phyloP scores from a whole-genome alignment of 2,113 vertebrate genomes.

The Hippolais icterina region DNA sequence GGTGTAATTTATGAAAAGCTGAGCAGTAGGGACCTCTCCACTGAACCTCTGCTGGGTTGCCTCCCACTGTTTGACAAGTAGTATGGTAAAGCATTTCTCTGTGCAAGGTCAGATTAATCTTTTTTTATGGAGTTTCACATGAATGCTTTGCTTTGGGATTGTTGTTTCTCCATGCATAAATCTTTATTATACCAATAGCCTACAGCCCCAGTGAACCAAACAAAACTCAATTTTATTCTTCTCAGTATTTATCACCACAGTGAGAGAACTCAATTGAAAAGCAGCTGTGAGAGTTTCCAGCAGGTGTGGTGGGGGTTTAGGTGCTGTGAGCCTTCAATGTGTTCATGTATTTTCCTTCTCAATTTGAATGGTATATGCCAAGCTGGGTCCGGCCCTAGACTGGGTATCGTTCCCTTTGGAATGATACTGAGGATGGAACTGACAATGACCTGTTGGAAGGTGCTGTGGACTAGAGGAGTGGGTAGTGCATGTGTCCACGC shows the following conservation, averaged over 20 bases:
- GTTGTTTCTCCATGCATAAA: slow-evolving; percentile 52
- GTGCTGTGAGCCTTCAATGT: not conserved
- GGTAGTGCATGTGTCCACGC: not conserved
- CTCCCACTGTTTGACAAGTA: not conserved
- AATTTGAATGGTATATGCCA: not conserved
- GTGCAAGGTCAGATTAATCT: slow-evolving; percentile 14
- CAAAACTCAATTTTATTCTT: slow-evolving; percentile 33
- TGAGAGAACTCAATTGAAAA: not conserved
- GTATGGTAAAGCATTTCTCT: not conserved
- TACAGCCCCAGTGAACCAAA: slow-evolving; percentile 35
- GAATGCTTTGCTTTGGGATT: slow-evolving; percentile 41
- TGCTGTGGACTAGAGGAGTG: not conserved
- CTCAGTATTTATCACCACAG: slow-evolving; percentile 4
- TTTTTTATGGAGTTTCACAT: slow-evolving; percentile 44
- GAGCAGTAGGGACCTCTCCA: not conserved
- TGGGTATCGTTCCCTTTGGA: not conserved
- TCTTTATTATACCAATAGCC: slow-evolving; percentile 47
- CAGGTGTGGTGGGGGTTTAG: not conserved
- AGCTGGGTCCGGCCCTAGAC: not conserved
- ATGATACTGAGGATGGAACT: not conserved
- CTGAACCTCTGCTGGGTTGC: not conserved
- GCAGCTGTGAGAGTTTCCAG: not conserved
- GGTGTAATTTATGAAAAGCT: not conserved
- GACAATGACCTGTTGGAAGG: not conserved
- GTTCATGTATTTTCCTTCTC: not conserved